Percentiles rank a stretch among this genome's conserved stretches.
Evolutionary conservation across 2,113 vertebrate species (phyloP).

Genomic region (Connochaetes taurinus): DNA sequence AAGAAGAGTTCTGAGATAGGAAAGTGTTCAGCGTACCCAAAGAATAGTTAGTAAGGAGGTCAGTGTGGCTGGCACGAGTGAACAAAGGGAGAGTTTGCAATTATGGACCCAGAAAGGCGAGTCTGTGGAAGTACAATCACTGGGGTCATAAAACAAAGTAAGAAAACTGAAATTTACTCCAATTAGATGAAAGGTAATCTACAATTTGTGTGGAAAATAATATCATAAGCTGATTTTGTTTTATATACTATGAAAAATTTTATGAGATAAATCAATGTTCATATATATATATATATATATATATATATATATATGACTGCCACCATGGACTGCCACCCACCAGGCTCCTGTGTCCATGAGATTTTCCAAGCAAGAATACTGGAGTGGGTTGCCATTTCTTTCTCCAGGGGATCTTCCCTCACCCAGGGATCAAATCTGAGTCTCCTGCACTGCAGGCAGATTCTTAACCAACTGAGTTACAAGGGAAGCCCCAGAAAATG

Average conservation of each 20-base stretch:
- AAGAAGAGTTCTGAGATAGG: neutral
- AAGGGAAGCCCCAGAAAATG: neutral
- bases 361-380: too few relatives aligned
- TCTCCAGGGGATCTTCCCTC: too few relatives aligned
- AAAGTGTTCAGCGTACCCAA: neutral
- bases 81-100: too few relatives aligned
- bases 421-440: too few relatives aligned
- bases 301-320: too few relatives aligned
- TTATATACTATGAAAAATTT: neutral
- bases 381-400: too few relatives aligned
- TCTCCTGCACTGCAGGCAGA: too few relatives aligned
- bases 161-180: neutral
- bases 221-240: neutral
- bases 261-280: neutral
- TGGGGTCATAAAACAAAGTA: neutral
- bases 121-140: neutral
- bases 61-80: fast-evolving
- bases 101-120: neutral
- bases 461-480: too few relatives aligned
- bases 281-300: neutral
- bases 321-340: too few relatives aligned
- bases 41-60: neutral
- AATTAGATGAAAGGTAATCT: neutral
- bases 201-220: neutral
- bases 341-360: too few relatives aligned